phyloP scores from a whole-genome alignment of 2,113 vertebrate genomes.

The Fregetta grallaria region DNA sequence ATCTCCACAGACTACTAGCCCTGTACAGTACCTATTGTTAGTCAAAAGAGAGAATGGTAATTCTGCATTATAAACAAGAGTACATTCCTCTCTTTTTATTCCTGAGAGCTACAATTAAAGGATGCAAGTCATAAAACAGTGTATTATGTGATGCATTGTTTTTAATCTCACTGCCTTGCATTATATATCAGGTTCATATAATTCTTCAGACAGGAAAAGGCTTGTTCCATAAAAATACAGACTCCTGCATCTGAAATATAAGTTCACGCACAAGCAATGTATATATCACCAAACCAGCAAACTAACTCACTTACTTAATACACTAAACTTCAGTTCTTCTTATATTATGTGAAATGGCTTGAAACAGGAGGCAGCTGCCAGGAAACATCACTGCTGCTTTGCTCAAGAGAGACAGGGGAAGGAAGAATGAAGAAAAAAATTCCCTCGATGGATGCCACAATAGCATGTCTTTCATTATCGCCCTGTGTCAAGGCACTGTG shows the following conservation, averaged over 20 bases:
- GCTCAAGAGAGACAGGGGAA: constrained; percentile 80
- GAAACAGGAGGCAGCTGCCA: constrained; percentile 85
- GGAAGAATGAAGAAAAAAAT: constrained; percentile 72
- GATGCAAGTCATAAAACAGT: constrained; percentile 67
- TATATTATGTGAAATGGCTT: constrained; percentile 87
- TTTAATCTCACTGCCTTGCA: constrained; percentile 73
- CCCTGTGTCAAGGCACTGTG: constrained; percentile 84
- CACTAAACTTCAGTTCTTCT: constrained; percentile 84
- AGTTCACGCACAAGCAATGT: constrained; percentile 50
- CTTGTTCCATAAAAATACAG: constrained; percentile 74
- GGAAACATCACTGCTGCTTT: constrained; percentile 78
- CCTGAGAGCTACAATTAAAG: constrained; percentile 79
- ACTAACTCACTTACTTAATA: constrained; percentile 79
- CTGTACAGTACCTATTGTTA: neutral
- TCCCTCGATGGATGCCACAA: constrained; percentile 81
- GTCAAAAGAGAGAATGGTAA: constrained; percentile 53
- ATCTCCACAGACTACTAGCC: neutral
- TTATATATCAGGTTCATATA: constrained; percentile 73
- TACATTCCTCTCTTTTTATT: constrained; percentile 60
- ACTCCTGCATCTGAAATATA: constrained; percentile 70
- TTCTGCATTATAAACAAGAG: constrained; percentile 39
- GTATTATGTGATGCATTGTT: constrained; percentile 73
- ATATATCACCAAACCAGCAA: constrained; percentile 66
- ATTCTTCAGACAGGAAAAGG: constrained; percentile 74
- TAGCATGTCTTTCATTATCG: constrained; percentile 87